Conservation (phyloP, 2,113 vertebrate genomes). For the Aptenodytes forsteri region DNA sequence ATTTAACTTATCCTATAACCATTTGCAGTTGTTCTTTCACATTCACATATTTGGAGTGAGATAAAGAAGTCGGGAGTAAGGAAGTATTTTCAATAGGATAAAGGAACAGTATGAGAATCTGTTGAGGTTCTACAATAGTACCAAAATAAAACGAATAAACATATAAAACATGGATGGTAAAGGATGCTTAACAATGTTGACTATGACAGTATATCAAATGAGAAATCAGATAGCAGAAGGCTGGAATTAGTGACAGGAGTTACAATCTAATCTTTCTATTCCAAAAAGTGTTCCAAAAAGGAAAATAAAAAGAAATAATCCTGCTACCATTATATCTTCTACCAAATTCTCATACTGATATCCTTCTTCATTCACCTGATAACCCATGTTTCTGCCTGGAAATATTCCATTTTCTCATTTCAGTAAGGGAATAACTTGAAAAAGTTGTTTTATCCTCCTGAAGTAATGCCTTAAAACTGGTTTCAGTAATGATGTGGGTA, state of each 20-base stretch:
- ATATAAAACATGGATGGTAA: background rate
- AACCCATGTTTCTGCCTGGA: background rate
- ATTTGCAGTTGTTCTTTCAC: slow-evolving; percentile 53
- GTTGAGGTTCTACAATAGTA: background rate
- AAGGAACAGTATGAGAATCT: background rate
- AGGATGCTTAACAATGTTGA: background rate
- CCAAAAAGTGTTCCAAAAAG: background rate
- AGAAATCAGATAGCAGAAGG: background rate
- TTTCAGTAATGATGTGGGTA: background rate
- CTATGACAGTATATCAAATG: background rate
- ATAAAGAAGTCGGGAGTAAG: background rate
- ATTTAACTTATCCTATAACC: slow-evolving; percentile 67
- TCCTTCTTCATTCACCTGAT: background rate
- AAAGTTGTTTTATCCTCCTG: background rate
- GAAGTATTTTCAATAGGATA: background rate
- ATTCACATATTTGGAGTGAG: background rate
- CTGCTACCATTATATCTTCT: background rate
- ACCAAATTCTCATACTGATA: background rate
- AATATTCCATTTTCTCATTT: background rate
- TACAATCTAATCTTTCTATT: background rate
- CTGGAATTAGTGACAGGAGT: background rate
- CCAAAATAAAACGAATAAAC: background rate
- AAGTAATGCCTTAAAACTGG: background rate
- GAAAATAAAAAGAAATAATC: background rate
- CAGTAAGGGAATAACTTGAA: background rate